Conservation (phyloP, 2,113 vertebrate genomes). For the Petrocephalus microphthalmus region DNA sequence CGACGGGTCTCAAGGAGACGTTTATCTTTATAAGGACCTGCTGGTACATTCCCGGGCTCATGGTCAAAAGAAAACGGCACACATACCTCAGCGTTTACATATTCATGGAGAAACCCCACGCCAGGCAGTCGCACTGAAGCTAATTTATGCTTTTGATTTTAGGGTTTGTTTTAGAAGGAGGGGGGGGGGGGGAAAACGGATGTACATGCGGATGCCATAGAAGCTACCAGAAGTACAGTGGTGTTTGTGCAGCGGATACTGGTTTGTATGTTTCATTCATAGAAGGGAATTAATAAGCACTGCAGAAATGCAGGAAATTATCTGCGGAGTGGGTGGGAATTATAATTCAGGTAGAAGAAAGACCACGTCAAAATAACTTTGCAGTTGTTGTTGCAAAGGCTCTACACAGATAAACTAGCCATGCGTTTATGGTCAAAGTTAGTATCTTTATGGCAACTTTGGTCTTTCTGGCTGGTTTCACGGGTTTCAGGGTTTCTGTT, state of each 20-base stretch:
- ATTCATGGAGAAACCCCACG: background rate
- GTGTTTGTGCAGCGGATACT: background rate
- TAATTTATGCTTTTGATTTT: slow-evolving; percentile 15
- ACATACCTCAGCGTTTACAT: background rate
- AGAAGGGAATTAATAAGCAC: background rate
- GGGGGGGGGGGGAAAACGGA: background rate
- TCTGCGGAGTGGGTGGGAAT: background rate
- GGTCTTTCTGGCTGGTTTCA: background rate
- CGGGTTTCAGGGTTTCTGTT: slow-evolving; percentile 21
- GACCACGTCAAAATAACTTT: background rate
- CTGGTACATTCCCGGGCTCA: slow-evolving; percentile 42
- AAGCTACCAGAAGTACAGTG: background rate
- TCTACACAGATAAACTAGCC: background rate
- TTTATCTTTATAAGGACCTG: slow-evolving; percentile 42
- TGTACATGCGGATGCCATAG: background rate
- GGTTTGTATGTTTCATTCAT: background rate
- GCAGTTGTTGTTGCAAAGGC: background rate
- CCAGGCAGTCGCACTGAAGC: background rate
- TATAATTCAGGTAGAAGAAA: background rate
- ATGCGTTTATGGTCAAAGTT: background rate
- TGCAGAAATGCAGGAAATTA: background rate
- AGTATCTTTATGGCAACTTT: background rate
- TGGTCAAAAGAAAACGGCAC: slow-evolving; percentile 33
- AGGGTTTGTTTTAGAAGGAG: background rate
- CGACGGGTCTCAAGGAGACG: slow-evolving; percentile 54